phyloP scores from a whole-genome alignment of 1,140 invertebrate genomes.

The Bathynomus jamesi region DNA sequence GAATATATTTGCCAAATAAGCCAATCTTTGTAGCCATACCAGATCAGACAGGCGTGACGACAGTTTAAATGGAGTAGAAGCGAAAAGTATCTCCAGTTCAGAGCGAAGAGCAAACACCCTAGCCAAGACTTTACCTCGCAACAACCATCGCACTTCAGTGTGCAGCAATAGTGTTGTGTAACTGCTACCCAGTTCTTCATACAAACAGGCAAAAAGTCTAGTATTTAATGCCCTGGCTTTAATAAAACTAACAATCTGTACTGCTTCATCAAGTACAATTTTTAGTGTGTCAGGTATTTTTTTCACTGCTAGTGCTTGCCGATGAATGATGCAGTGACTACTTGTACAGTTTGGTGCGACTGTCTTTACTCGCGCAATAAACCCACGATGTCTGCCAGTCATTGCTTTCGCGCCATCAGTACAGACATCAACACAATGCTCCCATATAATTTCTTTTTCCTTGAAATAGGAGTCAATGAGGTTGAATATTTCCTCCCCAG shows the following conservation, averaged over 20 bases:
- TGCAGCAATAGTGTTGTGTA: slow-evolving; percentile 1
- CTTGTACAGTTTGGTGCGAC: too few relatives aligned
- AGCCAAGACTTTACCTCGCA: slow-evolving; percentile 11
- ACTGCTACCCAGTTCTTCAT: slow-evolving; percentile 14
- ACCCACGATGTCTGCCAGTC: too few relatives aligned
- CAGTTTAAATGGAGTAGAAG: not conserved
- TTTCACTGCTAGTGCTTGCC: slow-evolving; percentile 9
- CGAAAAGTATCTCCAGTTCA: slow-evolving; percentile 3
- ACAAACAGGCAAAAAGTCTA: slow-evolving; percentile 11
- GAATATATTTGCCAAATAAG: not conserved
- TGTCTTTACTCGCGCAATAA: too few relatives aligned
- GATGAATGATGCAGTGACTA: slow-evolving; percentile 10
- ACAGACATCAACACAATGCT: too few relatives aligned
- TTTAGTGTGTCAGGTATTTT: not conserved
- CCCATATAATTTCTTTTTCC: slow-evolving; percentile 15
- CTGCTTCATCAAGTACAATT: slow-evolving; percentile 14
- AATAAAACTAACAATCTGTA: not conserved
- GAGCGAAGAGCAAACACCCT: slow-evolving; percentile 8
- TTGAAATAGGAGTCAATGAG: too few relatives aligned
- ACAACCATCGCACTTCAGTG: slow-evolving; percentile 12
- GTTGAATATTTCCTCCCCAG: too few relatives aligned
- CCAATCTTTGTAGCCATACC: not conserved
- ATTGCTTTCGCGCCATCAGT: too few relatives aligned
- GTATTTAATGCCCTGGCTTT: not conserved
- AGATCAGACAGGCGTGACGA: not conserved